Base-by-base conservation (phyloP, 2,113 vertebrate genomes). In the Acanthochromis polyacanthus region DNA sequence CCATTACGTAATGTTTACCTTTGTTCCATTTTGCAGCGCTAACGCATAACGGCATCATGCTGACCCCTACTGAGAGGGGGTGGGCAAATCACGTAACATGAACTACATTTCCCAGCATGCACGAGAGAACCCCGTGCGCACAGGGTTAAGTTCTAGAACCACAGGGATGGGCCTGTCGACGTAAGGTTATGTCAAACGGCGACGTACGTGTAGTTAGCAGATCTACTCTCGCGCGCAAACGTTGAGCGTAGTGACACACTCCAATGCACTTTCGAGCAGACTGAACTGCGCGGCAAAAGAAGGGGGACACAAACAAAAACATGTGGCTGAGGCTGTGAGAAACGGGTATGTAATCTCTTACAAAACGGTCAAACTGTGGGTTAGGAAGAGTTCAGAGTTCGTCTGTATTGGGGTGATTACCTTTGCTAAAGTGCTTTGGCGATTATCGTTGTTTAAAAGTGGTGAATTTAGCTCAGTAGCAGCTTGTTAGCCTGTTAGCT, bases 291-390 rank as follows among this genome's bases (percentile, higher is more conserved):
- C 95, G 95, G 94, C 92, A 95, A 95, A 95, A 94, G 91, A 90
- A 91, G 84, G 85, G 81, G 78, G 85, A 93, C 90, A 90, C 92
- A 94, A 95, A 95, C 93, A 94, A 94, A 95, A 95, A 94, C 95
- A 95, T 95, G 95, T 94, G 95, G 91, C 81, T 67, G 80, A 83
- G 77, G 71, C 87, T 82, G 62, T 90, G 87, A 92, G 66, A 79
- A 87, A 84, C 78, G 61, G 94, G 92, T 93, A 91, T 4, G 91
- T 83, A 52, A 46, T 22, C 20, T 77, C 38, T 36, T 20, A 52
- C 30, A 55, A 22, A 11, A 0, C 4, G 22, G 2, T 46, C 19
- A 16, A 0, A 28, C 25, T 32, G 0, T 10, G 3, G 8, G 5
- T 1, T 6, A 1, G 0, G 25, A 5, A 4, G 23, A 48, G 53